Conservation (phyloP, 92 coral and sea anemone species). For the Desmophyllum pertusum region DNA sequence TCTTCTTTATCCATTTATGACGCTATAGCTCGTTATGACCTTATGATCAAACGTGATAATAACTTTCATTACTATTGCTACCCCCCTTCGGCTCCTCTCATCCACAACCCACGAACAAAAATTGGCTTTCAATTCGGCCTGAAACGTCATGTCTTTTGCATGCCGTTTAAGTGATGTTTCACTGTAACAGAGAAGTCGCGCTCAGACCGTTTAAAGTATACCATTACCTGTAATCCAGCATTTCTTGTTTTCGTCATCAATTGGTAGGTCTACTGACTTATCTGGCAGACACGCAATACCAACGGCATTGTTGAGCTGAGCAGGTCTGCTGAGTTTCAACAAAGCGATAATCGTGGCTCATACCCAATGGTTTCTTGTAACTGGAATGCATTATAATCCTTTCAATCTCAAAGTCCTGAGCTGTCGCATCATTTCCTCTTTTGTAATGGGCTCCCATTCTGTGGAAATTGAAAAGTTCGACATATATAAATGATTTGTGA, state of each 20-base stretch:
- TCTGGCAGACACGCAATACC: slow-evolving; percentile 56
- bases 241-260: slow-evolving; percentile 39
- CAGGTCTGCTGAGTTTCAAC: slow-evolving; percentile 49
- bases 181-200: not conserved
- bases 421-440: slow-evolving; percentile 19
- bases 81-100: no score
- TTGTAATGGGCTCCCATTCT: slow-evolving; percentile 61
- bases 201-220: no score
- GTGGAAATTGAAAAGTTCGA: not conserved
- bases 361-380: slow-evolving; percentile 56
- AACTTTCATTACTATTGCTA: no score
- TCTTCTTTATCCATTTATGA: no score
- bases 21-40: no score
- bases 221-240: slow-evolving; percentile 70
- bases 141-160: no score
- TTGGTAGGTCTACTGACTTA: slow-evolving; percentile 23
- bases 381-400: slow-evolving; percentile 37
- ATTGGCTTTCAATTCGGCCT: no score
- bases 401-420: slow-evolving; percentile 55
- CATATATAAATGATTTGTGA: no score
- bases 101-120: no score
- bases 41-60: no score
- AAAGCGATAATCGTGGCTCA: slow-evolving; percentile 63
- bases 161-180: no score
- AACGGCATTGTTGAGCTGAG: slow-evolving; percentile 44